Base-by-base conservation (phyloP, 37 sponge, comb jelly and placozoan genomes). In the Oopsacas minuta region DNA sequence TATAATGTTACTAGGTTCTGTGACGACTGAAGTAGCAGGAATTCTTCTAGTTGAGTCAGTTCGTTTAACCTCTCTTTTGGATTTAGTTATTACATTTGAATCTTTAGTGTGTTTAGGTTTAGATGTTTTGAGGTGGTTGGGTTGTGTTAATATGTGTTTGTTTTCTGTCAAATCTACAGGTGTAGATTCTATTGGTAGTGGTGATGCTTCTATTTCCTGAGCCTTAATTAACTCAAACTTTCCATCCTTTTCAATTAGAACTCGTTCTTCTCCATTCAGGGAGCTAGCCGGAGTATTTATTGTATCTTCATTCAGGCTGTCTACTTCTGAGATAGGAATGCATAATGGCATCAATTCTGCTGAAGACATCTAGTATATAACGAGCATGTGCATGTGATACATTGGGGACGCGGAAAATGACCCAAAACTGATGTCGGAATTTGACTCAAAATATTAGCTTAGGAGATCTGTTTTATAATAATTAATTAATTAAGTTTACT, bases 171-270 rank as follows among this genome's bases (percentile, higher is more conserved):
- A 8, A 17, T 8, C 49, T 61, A 61, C 22, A 32, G 75, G 30
- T 34, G 7, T 12, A 20, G 30, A 5, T 32, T 32, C 30, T 12
- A 34, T 32, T 3, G 22, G 32, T 3, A 61, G 75, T 32, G 75
- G 75, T 3, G 30, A 3, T 25, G 75, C 75, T 61, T 61, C 28
- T 10, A 61, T 61, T 5, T 61, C 75, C 5, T 34, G 28, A 7
- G 75, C 75, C 30, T 61, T 61, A 3, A 61, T n/a, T 34, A 61
- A 34, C 75, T 61, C 75, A n/a, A 61, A 61, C 75, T 61, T 61
- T 5, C 75, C 75, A 61, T 61, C 75, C 28, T 12, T 61, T 34
- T 61, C 75, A 3, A 61, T 61, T 5, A 61, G 22, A 3, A 61
- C 75, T 10, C 75, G 7, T 61, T 61, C 75, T n/a, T 61, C 75